Evolutionary conservation across 64 coral and sea anemone genomes (phyloP), one percentile per base, ranked within the genome.

Genomic region (Montipora capricornis): DNA sequence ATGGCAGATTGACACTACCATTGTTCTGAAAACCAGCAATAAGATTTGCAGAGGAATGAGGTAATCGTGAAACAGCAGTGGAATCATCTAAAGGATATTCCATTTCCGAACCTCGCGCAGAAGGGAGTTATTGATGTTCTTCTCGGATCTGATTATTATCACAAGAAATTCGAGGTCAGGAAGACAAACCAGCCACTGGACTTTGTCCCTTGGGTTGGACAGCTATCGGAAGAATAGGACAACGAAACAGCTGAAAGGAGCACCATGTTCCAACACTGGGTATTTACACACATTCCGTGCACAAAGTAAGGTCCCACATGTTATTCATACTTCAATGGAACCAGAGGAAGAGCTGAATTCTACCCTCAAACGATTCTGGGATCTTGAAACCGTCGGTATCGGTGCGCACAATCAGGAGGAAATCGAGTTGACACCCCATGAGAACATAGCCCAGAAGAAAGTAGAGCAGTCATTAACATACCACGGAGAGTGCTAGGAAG

Each of bases 1-100:
- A 91, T 24, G 81, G 89, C 51, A 55, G 11, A 68, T 88, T 12
- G 89, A 92, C 83, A 95, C 84, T 2, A 88, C 51, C 2, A 91
- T 95, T 8, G 52, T 24, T 5, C 89, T 69, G 0, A 90, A 95
- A 47, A 80, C 90, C 0, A 76, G 64, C 3, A 29, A 89, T 0
- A 95, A 95, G 9, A 92, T 92, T 67, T 92, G 90, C 61, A 12
- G 61, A 64, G 11, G 61, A 64, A 64, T 64, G 61, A 64, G 78
- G 0, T 80, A 7, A 80, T 6, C 0, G 37, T 80, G 6, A 47
- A 80, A 22, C 44, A 80, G 0, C 14, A 47, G 16, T 80, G 78
- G 50, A 55, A 53, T 26, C 78, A 80, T 26, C 1, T 80, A n/a
- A 20, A n/a, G 11, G 78, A 17, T 16, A 80, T 80, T 55, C 78